phyloP scores from a whole-genome alignment of 2,797 vertebrate genomes.

The Clarias laeviceps region DNA sequence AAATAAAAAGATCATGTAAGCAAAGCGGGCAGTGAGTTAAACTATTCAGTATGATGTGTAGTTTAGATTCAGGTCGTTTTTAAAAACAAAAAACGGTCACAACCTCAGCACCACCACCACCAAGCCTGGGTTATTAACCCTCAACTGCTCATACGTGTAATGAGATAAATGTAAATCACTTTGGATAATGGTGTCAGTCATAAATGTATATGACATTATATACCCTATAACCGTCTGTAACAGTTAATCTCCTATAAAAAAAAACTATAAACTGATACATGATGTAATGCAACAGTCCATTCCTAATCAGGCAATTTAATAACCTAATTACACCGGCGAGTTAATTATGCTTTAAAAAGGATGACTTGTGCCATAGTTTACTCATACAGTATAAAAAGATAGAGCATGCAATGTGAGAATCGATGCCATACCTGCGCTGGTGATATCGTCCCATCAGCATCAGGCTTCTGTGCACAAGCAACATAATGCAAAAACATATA shows the following conservation, averaged over 20 bases:
- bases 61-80: too few species aligned
- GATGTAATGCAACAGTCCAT: background rate
- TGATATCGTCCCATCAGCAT: constrained; percentile 73
- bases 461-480: constrained; percentile 72
- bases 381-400: background rate
- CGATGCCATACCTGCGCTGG: constrained; percentile 75
- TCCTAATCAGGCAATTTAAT: background rate
- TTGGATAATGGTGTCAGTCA: too few species aligned
- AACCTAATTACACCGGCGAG: background rate
- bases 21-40: too few species aligned
- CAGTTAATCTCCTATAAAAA: background rate
- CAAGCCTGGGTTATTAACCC: too few species aligned
- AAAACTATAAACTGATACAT: background rate
- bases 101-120: too few species aligned
- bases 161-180: too few species aligned
- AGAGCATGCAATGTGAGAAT: background rate
- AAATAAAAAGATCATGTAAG: background rate
- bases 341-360: background rate
- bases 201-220: too few species aligned
- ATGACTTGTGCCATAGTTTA: background rate
- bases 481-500: background rate
- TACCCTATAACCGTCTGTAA: background rate
- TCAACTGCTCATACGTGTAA: too few species aligned
- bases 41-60: too few species aligned
- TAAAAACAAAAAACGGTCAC: too few species aligned